A percentile compares a stretch with the other conserved stretches of the same genome.
phyloP scores from a whole-genome alignment of 1,140 invertebrate genomes.

The Ctenoplectra terminalis region DNA sequence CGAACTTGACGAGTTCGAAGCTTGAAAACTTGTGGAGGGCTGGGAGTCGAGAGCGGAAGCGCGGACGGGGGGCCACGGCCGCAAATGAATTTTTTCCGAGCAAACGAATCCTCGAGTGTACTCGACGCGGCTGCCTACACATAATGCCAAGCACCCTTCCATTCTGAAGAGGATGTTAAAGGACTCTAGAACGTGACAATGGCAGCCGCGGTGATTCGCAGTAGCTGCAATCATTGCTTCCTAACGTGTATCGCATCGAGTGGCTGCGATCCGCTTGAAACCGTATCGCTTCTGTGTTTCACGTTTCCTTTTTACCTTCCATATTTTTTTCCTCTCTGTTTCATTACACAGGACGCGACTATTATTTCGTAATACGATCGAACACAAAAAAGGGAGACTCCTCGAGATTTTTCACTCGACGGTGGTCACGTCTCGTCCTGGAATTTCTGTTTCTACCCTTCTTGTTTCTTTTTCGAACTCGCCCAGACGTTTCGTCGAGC shows the following conservation, averaged over 20 bases:
- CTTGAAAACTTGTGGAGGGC: conserved; percentile 56
- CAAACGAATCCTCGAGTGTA: conserved; percentile 76
- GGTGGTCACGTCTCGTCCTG: neutral
- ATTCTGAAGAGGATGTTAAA: conserved; percentile 69
- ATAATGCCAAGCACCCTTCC: conserved; percentile 74
- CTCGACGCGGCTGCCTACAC: conserved; percentile 73
- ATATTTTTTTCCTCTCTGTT: neutral
- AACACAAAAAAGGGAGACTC: no score
- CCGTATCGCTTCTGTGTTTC: conserved; percentile 21
- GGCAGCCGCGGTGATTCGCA: conserved; percentile 64
- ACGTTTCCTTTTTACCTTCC: neutral
- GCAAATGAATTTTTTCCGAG: conserved; percentile 80
- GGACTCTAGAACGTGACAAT: conserved; percentile 76
- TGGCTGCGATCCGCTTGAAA: conserved; percentile 36
- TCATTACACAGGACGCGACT: neutral
- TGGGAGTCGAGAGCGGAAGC: conserved; percentile 13
- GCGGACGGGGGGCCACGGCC: conserved; percentile 37
- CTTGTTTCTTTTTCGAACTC: neutral
- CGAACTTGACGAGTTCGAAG: conserved; percentile 57
- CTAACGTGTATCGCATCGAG: conserved; percentile 52
- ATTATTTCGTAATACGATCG: no score
- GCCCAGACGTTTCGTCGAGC: neutral
- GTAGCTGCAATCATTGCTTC: conserved; percentile 69
- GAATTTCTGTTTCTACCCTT: neutral
- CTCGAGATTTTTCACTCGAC: neutral